phyloP scores from a whole-genome alignment of 2,888 invertebrate genomes.

The Mystacides longicornis region DNA sequence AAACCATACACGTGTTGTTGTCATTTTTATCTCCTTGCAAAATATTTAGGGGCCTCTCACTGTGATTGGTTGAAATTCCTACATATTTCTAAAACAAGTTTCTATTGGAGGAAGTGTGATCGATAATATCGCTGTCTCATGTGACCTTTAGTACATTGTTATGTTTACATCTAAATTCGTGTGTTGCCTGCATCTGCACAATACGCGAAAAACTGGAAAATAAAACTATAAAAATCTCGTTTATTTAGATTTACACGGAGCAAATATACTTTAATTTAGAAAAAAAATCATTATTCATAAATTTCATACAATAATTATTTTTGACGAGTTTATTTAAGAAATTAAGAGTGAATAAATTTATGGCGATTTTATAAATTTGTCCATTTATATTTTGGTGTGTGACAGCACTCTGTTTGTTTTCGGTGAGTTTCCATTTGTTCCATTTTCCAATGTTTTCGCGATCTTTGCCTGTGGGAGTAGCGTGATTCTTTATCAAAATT shows the following conservation, averaged over 20 bases:
- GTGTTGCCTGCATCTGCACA: neutral
- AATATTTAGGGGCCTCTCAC: constrained; percentile 15
- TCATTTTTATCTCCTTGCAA: constrained; percentile 4
- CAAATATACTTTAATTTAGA: no score
- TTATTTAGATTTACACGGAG: no score
- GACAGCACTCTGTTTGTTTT: no score
- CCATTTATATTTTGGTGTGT: neutral
- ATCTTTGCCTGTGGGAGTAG: constrained; percentile 4
- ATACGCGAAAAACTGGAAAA: no score
- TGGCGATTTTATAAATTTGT: no score
- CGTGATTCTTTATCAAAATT: constrained; percentile 9
- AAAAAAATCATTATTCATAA: no score
- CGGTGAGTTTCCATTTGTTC: constrained; percentile 7
- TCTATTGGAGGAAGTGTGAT: constrained; percentile 19
- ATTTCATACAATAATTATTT: no score
- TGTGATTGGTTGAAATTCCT: constrained; percentile 13
- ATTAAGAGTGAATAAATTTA: no score
- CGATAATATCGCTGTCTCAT: constrained; percentile 18
- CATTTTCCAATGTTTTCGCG: constrained; percentile 8
- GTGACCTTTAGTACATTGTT: constrained; percentile 20
- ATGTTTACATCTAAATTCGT: constrained; percentile 14
- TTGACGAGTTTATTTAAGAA: no score
- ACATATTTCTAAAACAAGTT: constrained; percentile 4
- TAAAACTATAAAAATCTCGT: no score
- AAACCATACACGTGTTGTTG: neutral